Evolutionary conservation across 2,888 invertebrate species (phyloP).

Genomic region (Chelonus formosanus): DNA sequence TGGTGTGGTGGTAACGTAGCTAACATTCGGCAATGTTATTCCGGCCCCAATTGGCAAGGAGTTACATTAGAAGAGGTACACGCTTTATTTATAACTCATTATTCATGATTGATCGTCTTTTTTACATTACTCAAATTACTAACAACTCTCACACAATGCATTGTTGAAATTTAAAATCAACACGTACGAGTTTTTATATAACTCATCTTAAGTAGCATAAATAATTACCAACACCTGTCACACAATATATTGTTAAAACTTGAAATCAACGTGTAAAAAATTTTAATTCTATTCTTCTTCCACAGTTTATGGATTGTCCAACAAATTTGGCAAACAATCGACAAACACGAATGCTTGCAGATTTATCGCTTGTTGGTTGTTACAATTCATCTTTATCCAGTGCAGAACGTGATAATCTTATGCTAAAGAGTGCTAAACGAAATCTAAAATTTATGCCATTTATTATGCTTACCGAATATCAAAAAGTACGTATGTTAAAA

Average conservation of each 20-base stretch:
- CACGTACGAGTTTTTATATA: no score
- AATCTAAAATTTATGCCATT: conserved; percentile 96
- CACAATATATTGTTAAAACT: no score
- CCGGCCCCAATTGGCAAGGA: conserved; percentile 84
- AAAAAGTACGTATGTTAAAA: conserved; percentile 72
- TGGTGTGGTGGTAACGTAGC: conserved; percentile 73
- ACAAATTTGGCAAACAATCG: conserved; percentile 96
- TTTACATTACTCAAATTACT: no score
- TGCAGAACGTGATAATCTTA: conserved; percentile 80
- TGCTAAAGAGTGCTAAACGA: conserved; percentile 94
- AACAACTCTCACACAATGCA: no score
- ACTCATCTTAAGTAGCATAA: no score
- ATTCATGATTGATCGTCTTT: background rate
- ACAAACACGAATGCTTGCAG: conserved; percentile 97
- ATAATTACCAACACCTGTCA: no score
- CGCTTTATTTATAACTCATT: conserved; percentile 20
- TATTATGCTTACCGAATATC: conserved; percentile 96
- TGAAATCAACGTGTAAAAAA: background rate
- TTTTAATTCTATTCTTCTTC: conserved; percentile 24
- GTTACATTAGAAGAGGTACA: conserved; percentile 76
- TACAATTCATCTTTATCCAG: conserved; percentile 86
- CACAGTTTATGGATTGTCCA: conserved; percentile 86
- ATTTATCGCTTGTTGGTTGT: conserved; percentile 93
- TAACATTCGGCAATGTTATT: conserved; percentile 86
- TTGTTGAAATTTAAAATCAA: no score